Evolutionary conservation across 2,113 vertebrate species (phyloP), one percentile per base, ranked within the genome.

Genomic region (Tichodroma muraria): DNA sequence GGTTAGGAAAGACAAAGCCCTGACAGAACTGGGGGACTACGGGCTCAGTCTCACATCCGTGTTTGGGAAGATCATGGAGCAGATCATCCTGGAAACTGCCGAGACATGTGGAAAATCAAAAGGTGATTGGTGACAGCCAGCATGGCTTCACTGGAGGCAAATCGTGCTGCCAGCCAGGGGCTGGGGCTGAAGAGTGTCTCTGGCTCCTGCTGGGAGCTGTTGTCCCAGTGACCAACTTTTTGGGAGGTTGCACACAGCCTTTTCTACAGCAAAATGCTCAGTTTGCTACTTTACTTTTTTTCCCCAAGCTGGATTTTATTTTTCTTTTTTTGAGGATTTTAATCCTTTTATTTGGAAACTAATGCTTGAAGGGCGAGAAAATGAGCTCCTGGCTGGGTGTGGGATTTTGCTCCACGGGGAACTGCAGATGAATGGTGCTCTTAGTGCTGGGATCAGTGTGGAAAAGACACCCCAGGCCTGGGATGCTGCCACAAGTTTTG

Each of bases 401-500:
- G 60, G 53, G 53, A 53, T 71, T 91, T 70, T 89, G 37, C 52
- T 88, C 38, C 30, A 6, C 0, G 0, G 25, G 56, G 27, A 3
- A 3, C 49, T 89, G 79, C 35, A 17, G 33, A 47, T 45, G 30
- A 70, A 87, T 35, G 25, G 3, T 33, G 54, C 18, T 52, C 22
- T 57, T 23, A 28, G 17, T 56, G 66, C 56, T 71, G 52, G 53
- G 27, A 38, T 75, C 56, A 40, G 52, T 7, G 73, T 12, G 12
- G 85, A 81, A 75, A 87, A 79, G 27, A 9, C 0, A 1, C 47
- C 27, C 31, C 1, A 8, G 71, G 38, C 53, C 23, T 30, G 71
- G 49, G 59, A 18, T 2, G 1, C 21, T 66, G 42, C 68, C 6
- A 1, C 2, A 0, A 0, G 3, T 40, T 11, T 47, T 2, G 1